phyloP scores from a whole-genome alignment of 2,888 invertebrate species.

The Sinohyriopsis cumingii region DNA sequence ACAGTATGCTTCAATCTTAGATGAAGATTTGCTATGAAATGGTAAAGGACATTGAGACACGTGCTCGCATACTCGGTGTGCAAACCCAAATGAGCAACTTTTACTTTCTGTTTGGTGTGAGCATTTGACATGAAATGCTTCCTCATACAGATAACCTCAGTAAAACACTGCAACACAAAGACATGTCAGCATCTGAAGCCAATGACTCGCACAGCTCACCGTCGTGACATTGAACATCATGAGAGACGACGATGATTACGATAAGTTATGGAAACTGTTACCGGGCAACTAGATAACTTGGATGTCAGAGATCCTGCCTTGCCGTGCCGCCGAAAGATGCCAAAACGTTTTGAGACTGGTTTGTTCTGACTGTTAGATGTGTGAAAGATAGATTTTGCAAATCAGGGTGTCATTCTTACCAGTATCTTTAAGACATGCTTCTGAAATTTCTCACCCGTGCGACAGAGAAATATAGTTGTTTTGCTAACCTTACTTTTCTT shows the following conservation, averaged over 20 bases:
- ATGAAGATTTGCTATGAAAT: slow-evolving; percentile 6
- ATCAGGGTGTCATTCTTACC: slow-evolving; percentile 15
- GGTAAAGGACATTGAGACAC: slow-evolving; percentile 12
- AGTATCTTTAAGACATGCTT: slow-evolving; percentile 16
- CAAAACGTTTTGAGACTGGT: slow-evolving; percentile 7
- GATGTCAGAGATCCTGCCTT: slow-evolving; percentile 20
- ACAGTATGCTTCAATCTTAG: neutral
- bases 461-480: too few species aligned
- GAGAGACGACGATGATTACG: slow-evolving; percentile 11
- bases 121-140: slow-evolving; percentile 13
- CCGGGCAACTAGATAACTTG: slow-evolving; percentile 1
- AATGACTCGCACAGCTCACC: slow-evolving; percentile 6
- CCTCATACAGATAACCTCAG: slow-evolving; percentile 28
- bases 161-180: slow-evolving; percentile 12
- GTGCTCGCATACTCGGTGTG: slow-evolving; percentile 15
- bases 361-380: slow-evolving; percentile 17
- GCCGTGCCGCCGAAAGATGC: slow-evolving; percentile 20
- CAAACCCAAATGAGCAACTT: slow-evolving; percentile 15
- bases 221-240: slow-evolving; percentile 2
- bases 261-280: slow-evolving; percentile 14
- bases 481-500: too few species aligned
- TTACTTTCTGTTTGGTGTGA: slow-evolving; percentile 19
- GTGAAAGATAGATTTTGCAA: slow-evolving; percentile 22
- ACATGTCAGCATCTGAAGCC: slow-evolving; percentile 26
- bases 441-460: too few species aligned